Percentiles rank a stretch among this genome's conserved stretches.
These are phyloP conservation scores for Carlito syrichta DNA, from an alignment of 2,113 vertebrate species.

Conservation along the genomic window DNA sequence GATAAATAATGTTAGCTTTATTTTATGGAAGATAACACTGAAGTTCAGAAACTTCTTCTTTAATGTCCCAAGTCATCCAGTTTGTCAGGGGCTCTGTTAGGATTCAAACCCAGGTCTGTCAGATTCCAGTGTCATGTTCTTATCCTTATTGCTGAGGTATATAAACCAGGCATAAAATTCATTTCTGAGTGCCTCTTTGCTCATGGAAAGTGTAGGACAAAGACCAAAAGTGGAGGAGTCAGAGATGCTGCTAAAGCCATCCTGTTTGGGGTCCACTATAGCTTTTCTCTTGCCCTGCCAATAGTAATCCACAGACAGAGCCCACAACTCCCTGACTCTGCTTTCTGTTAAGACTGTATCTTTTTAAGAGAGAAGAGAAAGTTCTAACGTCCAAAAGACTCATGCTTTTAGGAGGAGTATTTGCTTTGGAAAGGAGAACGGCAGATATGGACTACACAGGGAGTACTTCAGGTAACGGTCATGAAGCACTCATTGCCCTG, in stretches of 20 bases:
- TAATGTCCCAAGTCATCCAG: neutral
- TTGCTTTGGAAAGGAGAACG: constrained; percentile 57
- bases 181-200: neutral
- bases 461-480: neutral
- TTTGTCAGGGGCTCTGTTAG: neutral
- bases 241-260: neutral
- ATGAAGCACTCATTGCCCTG: constrained; percentile 42
- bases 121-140: neutral
- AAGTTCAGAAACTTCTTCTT: neutral
- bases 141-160: neutral
- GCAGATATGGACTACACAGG: neutral
- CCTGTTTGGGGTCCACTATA: accelerated
- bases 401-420: constrained; percentile 51
- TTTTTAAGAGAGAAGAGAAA: neutral
- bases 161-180: neutral
- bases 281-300: neutral
- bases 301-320: neutral
- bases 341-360: neutral
- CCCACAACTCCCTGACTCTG: neutral
- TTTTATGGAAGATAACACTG: neutral
- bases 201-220: neutral
- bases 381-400: constrained; percentile 34
- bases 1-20: neutral
- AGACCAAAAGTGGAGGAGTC: neutral
- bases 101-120: neutral